Evolutionary conservation across 2,797 vertebrate species (phyloP).

Genomic region (Cuculus canorus): DNA sequence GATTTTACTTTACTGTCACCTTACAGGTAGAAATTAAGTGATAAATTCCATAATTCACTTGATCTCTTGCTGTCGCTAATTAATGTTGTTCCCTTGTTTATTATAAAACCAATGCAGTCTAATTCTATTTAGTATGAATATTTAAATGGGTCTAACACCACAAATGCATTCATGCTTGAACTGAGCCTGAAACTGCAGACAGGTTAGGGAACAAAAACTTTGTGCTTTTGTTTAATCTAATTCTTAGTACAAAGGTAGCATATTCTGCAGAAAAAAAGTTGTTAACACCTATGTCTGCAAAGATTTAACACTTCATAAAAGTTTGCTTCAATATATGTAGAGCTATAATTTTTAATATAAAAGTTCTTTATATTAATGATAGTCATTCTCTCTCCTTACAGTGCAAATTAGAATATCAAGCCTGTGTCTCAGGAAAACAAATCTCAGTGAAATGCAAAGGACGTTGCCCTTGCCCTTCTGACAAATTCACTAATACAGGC

Average conservation of each 20-base stretch:
- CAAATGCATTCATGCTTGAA: neutral
- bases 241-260: neutral
- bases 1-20: neutral
- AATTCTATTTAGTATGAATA: neutral
- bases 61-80: neutral
- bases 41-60: neutral
- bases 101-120: neutral
- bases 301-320: neutral
- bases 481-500: constrained; percentile 72
- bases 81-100: neutral
- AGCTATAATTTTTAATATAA: neutral
- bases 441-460: constrained; percentile 90
- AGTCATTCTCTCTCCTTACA: constrained; percentile 68
- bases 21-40: neutral
- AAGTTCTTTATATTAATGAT: neutral
- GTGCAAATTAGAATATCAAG: constrained; percentile 98
- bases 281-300: neutral
- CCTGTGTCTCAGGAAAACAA: constrained; percentile 91
- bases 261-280: neutral
- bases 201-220: neutral
- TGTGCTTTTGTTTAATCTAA: neutral
- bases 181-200: neutral
- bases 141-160: neutral
- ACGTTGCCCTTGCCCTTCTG: constrained; percentile 87
- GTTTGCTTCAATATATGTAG: neutral